Conservation (phyloP, 2,113 vertebrate genomes). For the Erythrocercus mccallii region DNA sequence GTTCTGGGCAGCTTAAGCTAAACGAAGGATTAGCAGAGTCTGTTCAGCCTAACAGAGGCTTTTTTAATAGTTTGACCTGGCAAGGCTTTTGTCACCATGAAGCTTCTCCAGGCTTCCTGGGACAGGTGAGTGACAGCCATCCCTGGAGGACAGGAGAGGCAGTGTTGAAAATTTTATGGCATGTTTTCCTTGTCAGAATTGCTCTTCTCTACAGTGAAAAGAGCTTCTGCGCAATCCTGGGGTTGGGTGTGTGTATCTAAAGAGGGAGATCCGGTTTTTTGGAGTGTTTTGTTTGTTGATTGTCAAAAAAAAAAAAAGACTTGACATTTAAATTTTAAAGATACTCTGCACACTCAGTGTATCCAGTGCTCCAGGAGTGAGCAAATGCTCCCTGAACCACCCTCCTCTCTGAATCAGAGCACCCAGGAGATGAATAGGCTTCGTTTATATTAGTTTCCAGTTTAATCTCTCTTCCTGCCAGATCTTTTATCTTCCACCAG, state of each 20-base stretch:
- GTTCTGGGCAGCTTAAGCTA: not conserved
- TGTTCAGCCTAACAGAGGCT: not conserved
- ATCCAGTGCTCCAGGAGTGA: slow-evolving; percentile 3
- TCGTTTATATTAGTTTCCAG: slow-evolving; percentile 73
- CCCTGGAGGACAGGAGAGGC: not conserved
- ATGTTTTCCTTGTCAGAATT: not conserved
- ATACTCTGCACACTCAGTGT: slow-evolving; percentile 23
- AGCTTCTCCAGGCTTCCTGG: slow-evolving; percentile 20
- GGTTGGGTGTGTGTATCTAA: not conserved
- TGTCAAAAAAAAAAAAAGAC: slow-evolving; percentile 1
- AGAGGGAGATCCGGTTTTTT: not conserved
- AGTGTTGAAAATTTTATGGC: not conserved
- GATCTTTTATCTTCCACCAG: slow-evolving; percentile 71
- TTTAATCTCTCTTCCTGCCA: slow-evolving; percentile 75
- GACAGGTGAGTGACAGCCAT: slow-evolving; percentile 5
- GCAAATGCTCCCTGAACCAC: slow-evolving; percentile 24
- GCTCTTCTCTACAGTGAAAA: not conserved
- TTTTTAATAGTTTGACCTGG: slow-evolving; percentile 26
- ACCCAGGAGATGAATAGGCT: slow-evolving; percentile 67
- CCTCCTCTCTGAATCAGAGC: slow-evolving; percentile 34
- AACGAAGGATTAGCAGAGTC: slow-evolving; percentile 20
- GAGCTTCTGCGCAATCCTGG: not conserved
- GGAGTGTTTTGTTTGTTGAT: slow-evolving; percentile 35
- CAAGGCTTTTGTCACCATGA: slow-evolving; percentile 5
- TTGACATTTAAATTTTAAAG: slow-evolving; percentile 63